Percentiles rank a stretch among this genome's conserved stretches.
These are phyloP conservation scores for Lampris incognitus DNA, from an alignment of 2,113 vertebrate species.

Conservation along the genomic window DNA sequence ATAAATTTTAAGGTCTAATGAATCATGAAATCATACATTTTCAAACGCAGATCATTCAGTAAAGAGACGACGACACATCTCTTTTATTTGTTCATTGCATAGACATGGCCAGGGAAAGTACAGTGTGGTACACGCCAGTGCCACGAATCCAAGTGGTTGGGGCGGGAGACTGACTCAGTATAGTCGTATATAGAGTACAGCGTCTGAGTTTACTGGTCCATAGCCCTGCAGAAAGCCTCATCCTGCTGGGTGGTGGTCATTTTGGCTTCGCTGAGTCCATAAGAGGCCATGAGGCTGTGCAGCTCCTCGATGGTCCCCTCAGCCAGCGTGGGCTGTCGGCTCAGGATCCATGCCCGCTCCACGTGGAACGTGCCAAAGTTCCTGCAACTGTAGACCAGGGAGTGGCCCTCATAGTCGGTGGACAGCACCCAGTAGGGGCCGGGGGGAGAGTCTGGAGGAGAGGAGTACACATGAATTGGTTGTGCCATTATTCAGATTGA, in stretches of 20 bases:
- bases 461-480: not conserved
- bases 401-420: slow-evolving; percentile 84
- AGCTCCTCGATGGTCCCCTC: slow-evolving; percentile 80
- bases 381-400: slow-evolving; percentile 87
- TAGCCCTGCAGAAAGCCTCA: slow-evolving; percentile 68
- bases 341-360: slow-evolving; percentile 85
- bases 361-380: slow-evolving; percentile 76
- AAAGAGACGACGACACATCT: slow-evolving; percentile 2
- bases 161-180: slow-evolving; percentile 5
- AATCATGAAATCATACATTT: no score
- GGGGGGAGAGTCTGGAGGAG: slow-evolving; percentile 73
- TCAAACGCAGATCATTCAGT: not conserved
- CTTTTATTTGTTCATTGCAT: slow-evolving; percentile 42
- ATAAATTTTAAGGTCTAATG: no score
- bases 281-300: slow-evolving; percentile 77
- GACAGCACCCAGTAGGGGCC: slow-evolving; percentile 86
- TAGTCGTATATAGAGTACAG: not conserved
- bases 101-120: slow-evolving; percentile 1
- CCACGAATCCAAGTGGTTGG: not conserved
- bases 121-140: not conserved
- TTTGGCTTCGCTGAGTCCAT: slow-evolving; percentile 70
- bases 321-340: slow-evolving; percentile 81
- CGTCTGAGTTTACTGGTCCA: slow-evolving; percentile 35
- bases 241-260: slow-evolving; percentile 81
- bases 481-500: not conserved